A percentile compares a stretch with the other conserved stretches of the same genome.
Conservation (phyloP, 1,140 invertebrate species). For the Micrasema minimum region DNA sequence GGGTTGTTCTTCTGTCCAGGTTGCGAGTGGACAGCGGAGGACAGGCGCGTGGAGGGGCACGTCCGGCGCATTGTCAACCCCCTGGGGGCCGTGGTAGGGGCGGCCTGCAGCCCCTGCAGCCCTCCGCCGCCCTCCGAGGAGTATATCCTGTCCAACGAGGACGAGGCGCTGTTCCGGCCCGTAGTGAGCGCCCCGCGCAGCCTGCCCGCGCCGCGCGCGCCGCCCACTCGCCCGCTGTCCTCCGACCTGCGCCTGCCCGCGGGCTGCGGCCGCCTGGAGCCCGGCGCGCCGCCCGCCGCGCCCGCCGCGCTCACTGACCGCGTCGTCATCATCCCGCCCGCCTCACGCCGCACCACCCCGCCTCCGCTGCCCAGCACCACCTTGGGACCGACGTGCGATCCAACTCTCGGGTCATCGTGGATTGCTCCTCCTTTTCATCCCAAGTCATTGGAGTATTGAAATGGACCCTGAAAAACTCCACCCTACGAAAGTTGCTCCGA, state of each 20-base stretch:
- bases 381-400: constrained; percentile 14
- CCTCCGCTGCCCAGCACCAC: background rate
- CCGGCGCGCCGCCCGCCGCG: constrained; percentile 38
- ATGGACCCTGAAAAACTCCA: too few relatives aligned
- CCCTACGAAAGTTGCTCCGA: background rate
- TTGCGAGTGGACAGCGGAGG: constrained; percentile 70
- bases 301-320: constrained; percentile 47
- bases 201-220: constrained; percentile 52
- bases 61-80: constrained; percentile 78
- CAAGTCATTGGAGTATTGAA: background rate
- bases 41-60: constrained; percentile 60
- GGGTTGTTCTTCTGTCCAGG: constrained; percentile 80
- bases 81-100: constrained; percentile 75
- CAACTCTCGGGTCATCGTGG: constrained; percentile 34
- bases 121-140: constrained; percentile 65
- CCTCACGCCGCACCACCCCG: constrained; percentile 41
- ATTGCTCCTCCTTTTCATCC: background rate
- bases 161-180: constrained; percentile 72
- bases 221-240: constrained; percentile 57
- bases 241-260: constrained; percentile 59
- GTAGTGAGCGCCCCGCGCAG: constrained; percentile 64
- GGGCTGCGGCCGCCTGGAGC: constrained; percentile 53
- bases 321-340: constrained; percentile 61
- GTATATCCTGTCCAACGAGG: constrained; percentile 70
- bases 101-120: constrained; percentile 62